Evolutionary conservation across 2,113 vertebrate species (phyloP), one percentile per base, ranked within the genome.

Genomic region (Gobio gobio): DNA sequence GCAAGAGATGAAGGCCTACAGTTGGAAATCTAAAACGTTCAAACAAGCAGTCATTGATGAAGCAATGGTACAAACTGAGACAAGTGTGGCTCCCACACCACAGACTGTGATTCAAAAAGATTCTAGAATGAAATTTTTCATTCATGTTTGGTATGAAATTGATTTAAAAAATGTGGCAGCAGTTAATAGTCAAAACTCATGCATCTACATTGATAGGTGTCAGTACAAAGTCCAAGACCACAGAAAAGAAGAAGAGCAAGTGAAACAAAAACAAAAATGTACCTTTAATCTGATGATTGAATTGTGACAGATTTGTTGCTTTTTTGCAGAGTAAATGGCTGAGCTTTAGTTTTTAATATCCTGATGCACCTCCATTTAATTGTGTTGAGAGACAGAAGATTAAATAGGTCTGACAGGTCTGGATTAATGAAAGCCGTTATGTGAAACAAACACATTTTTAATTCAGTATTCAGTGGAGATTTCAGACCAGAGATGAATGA

Each of bases 391-490:
- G 66, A 66, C 13, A 2, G 18, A 56, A 82, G 29, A 81, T 74
- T 84, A 83, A 54, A 83, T 12, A 77, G 61, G 72, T 63, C 68
- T 54, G 59, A 56, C 70, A 58, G 58, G 10, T 61, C 83, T 77
- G 74, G 73, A 84, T 84, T 64, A 51, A 51, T 84, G 26, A 77
- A 64, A 63, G 58, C 83, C 40, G 58, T 59, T 83, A 59, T 75
- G 36, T 49, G 56, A 84, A 81, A 49, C 61, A 33, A 66, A 58
- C 76, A 79, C 59, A 66, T 16, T 68, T 81, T 81, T 49, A 10
- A 51, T 66, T 81, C 45, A 14, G 47, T 63, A 24, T 78, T 43
- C 75, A n/a, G 29, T n/a, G 3, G 29, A 79, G 16, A 33, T 56
- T 77, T 77, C n/a, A 45, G 43, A 40, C 58, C n/a, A 64, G 3